Conservation (phyloP, 2,113 vertebrate species). For the Scytalopus superciliaris region DNA sequence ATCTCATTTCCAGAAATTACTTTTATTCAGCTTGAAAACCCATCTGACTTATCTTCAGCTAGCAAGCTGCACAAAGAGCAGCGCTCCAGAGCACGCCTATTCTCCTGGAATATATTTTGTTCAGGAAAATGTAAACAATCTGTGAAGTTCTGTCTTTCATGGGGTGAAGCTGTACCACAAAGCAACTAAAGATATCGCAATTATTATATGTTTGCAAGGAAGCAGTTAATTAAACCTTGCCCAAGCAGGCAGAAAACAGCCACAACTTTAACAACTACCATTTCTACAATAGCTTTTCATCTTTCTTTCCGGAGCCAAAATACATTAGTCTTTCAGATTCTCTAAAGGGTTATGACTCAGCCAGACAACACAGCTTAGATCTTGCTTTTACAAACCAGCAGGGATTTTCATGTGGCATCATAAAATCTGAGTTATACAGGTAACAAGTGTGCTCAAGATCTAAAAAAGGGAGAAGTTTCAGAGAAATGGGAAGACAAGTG, state of each 20-base stretch:
- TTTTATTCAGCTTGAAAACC: background rate
- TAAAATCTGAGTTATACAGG: background rate
- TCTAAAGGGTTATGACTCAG: background rate
- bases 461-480: background rate
- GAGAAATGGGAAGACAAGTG: background rate
- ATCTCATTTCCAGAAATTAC: background rate
- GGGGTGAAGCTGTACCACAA: slow-evolving; percentile 52
- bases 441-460: background rate
- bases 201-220: slow-evolving; percentile 54
- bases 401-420: background rate
- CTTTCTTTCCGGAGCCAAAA: slow-evolving; percentile 11
- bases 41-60: background rate
- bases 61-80: background rate
- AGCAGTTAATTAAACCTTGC: slow-evolving; percentile 41
- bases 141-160: slow-evolving; percentile 20
- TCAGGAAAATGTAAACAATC: slow-evolving; percentile 44
- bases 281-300: background rate
- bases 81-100: background rate
- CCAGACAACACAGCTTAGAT: background rate
- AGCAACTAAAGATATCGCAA: slow-evolving; percentile 68
- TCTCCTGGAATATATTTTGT: slow-evolving; percentile 13
- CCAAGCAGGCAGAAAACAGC: slow-evolving; percentile 14
- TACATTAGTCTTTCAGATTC: background rate
- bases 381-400: background rate
- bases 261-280: background rate